Base-by-base conservation (phyloP, 2,888 invertebrate genomes). In the Synergus japonicus region DNA sequence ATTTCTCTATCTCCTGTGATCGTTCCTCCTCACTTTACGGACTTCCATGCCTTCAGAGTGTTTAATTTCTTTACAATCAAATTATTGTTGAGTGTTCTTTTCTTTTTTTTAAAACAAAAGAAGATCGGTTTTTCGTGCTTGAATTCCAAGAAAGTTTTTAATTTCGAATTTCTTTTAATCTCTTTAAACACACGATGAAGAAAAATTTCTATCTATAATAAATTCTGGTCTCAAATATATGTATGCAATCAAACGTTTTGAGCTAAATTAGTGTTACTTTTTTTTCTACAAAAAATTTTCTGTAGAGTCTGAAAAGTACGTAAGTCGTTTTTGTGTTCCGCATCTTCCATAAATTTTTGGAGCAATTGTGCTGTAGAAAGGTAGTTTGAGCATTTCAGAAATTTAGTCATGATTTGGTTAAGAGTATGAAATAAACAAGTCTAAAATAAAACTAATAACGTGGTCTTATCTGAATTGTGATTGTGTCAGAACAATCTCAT, bases 401-500 rank as follows among this genome's bases (percentile, higher is more conserved):
- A 49, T 13, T 49, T 15, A 15, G 46, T 49, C 46, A 10, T 4
- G 46, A 15, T 49, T 69, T 49, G 29, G 13, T 49, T 22, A 69
- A 46, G 29, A 69, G 12, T 54, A 4, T 66, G 18, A 18, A 18
- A 44, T 67, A 66, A 66, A 66, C 66, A 46, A 67, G 67, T 29
- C 46, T 29, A 46, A 22, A 69, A 46, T 22, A 46, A 69, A 69
- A 69, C n/a, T 60, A 12, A 10, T 49, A 29, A 10, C 37, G 2
- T 29, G 37, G 54, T 73, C 54, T 58, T 73, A 73, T 73, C 73
- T 41, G n/a, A 58, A 12, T n/a, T 58, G 10, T 73, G 54, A 73
- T 73, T 73, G 41, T 73, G 54, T n/a, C 37, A 54, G 73, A 54
- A 73, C 29, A 58, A 49, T 73, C 37, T 54, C 41, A 37, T 73